Evolutionary conservation across 2,888 invertebrate species (phyloP).

Genomic region (Spisula solida): DNA sequence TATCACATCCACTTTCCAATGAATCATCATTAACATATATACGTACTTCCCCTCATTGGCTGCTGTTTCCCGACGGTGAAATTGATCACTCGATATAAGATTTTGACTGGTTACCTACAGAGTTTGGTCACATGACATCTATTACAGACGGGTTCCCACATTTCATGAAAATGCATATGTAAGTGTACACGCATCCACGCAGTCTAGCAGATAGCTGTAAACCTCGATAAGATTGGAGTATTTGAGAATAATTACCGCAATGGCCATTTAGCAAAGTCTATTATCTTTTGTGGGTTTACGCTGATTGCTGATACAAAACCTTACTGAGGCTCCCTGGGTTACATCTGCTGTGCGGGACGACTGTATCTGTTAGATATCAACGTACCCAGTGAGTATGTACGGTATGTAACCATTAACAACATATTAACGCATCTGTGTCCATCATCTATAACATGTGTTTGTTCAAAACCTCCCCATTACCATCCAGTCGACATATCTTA

Average conservation of each 20-base stretch:
- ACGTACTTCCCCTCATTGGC: constrained; percentile 33
- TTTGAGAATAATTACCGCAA: constrained; percentile 65
- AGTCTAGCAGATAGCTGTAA: constrained; percentile 56
- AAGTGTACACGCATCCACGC: constrained; percentile 46
- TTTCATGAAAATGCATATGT: constrained; percentile 51
- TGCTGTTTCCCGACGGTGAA: constrained; percentile 24
- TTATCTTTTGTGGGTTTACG: constrained; percentile 60
- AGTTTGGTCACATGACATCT: constrained; percentile 25
- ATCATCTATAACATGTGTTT: not conserved
- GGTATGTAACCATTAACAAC: not conserved
- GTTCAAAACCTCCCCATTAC: not conserved
- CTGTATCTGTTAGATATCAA: constrained; percentile 15
- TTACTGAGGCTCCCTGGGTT: constrained; percentile 38
- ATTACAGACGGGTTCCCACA: constrained; percentile 46
- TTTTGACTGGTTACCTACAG: constrained; percentile 28
- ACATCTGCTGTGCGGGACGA: constrained; percentile 1
- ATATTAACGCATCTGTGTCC: not conserved
- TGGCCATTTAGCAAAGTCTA: constrained; percentile 70
- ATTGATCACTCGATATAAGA: constrained; percentile 30
- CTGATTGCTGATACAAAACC: constrained; percentile 39
- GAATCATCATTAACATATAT: constrained; percentile 41
- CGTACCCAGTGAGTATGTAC: too few species aligned
- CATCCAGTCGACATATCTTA: too few species aligned
- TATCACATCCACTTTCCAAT: constrained; percentile 5
- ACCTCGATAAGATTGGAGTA: constrained; percentile 68